Evolutionary conservation across 2,888 invertebrate species (phyloP), one percentile per base, ranked within the genome.

Genomic region (Agonopterix alstromeriana): DNA sequence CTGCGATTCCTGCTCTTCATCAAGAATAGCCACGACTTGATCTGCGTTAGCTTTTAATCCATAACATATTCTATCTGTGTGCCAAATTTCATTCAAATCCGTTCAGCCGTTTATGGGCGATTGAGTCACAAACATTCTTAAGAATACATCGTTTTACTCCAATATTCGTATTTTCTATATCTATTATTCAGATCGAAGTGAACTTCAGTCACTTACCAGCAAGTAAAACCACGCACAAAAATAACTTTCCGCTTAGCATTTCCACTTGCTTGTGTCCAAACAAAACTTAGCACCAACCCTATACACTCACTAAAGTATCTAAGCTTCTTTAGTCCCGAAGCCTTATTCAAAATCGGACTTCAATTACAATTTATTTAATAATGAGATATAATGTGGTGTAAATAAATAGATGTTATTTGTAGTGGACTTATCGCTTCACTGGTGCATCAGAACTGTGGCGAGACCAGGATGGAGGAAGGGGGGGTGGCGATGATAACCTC

Each of bases 221-320:
- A 64, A 81, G 63, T 65, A 84, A 72, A 64, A 84, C 67, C 67
- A 77, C 67, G 65, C 77, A 84, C 67, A 84, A 66, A 52, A 83
- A 60, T 55, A 79, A 58, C 78, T 73, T 82, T 65, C 69, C 72
- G 83, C 73, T 77, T 77, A 81, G 67, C 86, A 87, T 87, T 82
- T 84, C 85, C 85, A 86, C 73, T 61, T 71, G 61, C 59, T 80
- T 75, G 58, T 64, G 63, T 77, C 71, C 72, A 66, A 71, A 65
- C 10, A 51, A 48, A 63, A 53, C 54, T 55, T 57, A 48, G 53
- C 65, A 65, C 66, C 61, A 61, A 63, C 49, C 58, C 56, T 53
- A 52, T 55, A 51, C 62, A 58, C 54, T 50, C 53, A 53, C 57
- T 48, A 42, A 41, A 10, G 42, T 11, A 4, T 8, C 10, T 12